A percentile compares a stretch with the other conserved stretches of the same genome.
Conservation (phyloP, 1,140 invertebrate genomes). For the Drosophila nebulosa region DNA sequence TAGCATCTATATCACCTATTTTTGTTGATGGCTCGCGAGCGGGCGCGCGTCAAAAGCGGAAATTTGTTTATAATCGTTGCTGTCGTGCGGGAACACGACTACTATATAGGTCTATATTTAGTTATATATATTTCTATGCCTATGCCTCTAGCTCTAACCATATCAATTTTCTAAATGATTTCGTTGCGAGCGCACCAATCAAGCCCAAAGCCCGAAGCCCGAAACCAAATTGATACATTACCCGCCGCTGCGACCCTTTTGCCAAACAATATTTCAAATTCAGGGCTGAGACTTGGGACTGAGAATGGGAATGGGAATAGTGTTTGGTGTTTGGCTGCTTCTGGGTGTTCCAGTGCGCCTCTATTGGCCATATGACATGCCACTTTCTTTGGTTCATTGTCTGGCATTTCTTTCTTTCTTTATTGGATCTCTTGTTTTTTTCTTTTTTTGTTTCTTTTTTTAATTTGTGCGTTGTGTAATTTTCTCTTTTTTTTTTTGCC, state of each 20-base stretch:
- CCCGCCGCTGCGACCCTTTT: constrained; percentile 25
- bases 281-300: constrained; percentile 20
- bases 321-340: constrained; percentile 45
- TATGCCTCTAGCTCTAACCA: constrained; percentile 39
- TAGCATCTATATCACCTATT: constrained; percentile 1
- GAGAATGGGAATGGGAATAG: neutral
- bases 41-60: constrained; percentile 72
- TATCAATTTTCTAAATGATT: constrained; percentile 75
- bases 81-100: constrained; percentile 49
- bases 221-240: constrained; percentile 74
- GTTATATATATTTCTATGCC: constrained; percentile 32
- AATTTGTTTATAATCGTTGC: constrained; percentile 77
- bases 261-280: constrained; percentile 58
- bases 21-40: constrained; percentile 42
- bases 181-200: constrained; percentile 58
- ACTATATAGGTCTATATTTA: constrained; percentile 18
- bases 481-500: constrained; percentile 41
- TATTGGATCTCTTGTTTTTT: neutral
- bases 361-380: constrained; percentile 70
- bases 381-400: constrained; percentile 61
- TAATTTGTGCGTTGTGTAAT: constrained; percentile 75
- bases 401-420: constrained; percentile 24
- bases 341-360: constrained; percentile 59
- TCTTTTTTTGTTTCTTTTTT: constrained; percentile 33
- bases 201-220: constrained; percentile 32